Percentiles rank a stretch among this genome's conserved stretches.
Conservation (phyloP, 2,888 invertebrate genomes). For the Chymomyza amoena region DNA sequence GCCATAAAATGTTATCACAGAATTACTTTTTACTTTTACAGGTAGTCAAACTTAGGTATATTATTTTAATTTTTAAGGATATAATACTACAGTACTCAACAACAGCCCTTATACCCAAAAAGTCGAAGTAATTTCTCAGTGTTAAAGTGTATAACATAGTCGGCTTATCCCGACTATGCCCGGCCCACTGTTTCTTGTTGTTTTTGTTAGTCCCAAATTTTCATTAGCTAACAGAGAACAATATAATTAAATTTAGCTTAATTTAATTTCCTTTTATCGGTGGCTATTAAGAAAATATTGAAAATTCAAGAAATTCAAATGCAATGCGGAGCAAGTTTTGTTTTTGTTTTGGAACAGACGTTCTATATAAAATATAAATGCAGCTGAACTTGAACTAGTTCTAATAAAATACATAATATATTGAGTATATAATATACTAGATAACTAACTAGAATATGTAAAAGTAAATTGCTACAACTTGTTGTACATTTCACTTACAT, state of each 20-base stretch:
- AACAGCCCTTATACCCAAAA: too few relatives aligned
- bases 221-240: constrained; percentile 42
- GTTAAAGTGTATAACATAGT: too few relatives aligned
- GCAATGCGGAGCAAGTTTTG: constrained; percentile 24
- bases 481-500: constrained; percentile 62
- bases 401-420: constrained; percentile 15
- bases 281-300: not conserved
- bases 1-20: too few relatives aligned
- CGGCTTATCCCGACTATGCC: too few relatives aligned
- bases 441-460: constrained; percentile 10
- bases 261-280: constrained; percentile 46
- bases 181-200: not conserved
- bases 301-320: constrained; percentile 31
- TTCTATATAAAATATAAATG: not conserved
- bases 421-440: constrained; percentile 10
- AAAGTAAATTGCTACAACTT: constrained; percentile 40
- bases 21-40: too few relatives aligned
- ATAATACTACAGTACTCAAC: too few relatives aligned
- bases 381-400: constrained; percentile 12
- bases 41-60: too few relatives aligned
- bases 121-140: too few relatives aligned
- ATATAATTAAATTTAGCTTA: constrained; percentile 52
- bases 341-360: not conserved
- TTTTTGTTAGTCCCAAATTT: constrained; percentile 46
- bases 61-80: too few relatives aligned